Conservation (phyloP, 2,113 vertebrate species). For the Eretmochelys imbricata region DNA sequence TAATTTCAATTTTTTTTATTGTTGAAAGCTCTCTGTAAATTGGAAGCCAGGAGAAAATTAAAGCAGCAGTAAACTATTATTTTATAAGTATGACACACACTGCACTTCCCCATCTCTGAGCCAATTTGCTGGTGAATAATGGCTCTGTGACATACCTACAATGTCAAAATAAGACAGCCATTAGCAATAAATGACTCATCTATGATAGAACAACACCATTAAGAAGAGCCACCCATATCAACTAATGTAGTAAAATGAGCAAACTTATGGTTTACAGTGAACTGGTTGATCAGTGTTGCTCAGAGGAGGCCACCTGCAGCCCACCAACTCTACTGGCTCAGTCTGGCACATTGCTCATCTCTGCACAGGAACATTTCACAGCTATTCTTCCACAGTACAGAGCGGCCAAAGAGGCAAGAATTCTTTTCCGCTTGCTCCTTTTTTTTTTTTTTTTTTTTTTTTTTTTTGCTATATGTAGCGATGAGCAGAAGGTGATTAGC, state of each 20-base stretch:
- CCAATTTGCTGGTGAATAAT: conserved; percentile 22
- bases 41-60: not conserved
- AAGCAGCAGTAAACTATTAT: not conserved
- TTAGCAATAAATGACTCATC: conserved; percentile 51
- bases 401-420: not conserved
- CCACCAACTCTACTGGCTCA: conserved; percentile 8
- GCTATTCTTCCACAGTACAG: not conserved
- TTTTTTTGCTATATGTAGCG: not conserved
- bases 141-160: conserved; percentile 15
- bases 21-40: conserved; percentile 4
- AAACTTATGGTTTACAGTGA: not conserved
- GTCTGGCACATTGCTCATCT: not conserved
- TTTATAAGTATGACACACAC: not conserved
- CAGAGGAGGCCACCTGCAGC: not conserved
- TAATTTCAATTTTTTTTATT: not conserved
- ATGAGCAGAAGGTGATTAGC: not conserved
- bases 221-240: not conserved
- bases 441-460: not conserved
- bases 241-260: not conserved
- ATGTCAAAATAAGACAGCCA: conserved; percentile 35
- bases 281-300: not conserved
- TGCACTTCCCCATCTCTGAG: conserved; percentile 4
- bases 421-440: not conserved
- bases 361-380: not conserved
- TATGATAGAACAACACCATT: conserved; percentile 43